Evolutionary conservation across 2,797 vertebrate species (phyloP), one percentile per base, ranked within the genome.

Genomic region (Leuciscus waleckii): DNA sequence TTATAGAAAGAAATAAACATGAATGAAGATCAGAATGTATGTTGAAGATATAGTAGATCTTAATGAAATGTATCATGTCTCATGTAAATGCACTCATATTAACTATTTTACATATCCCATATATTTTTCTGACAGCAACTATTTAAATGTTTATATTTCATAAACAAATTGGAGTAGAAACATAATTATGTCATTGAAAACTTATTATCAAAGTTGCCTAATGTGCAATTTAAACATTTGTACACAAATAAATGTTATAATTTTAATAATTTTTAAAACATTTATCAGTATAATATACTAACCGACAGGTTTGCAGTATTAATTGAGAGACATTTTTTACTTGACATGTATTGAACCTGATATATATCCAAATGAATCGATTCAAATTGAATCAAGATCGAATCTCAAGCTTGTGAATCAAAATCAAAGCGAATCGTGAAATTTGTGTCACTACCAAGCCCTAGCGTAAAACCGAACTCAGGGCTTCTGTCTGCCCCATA

Each of bases 401-500:
- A 29, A 29, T 29, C 0, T 13, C 58, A 32, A 7, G 61, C 58
- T 61, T 61, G n/a, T 61, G n/a, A 61, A 63, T 63, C 26, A 63
- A 63, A 29, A 16, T 16, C 26, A 29, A 65, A 32, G 14, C 2
- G 2, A 29, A 65, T 32, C 26, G 1, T 65, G 13, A 29, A 2
- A 65, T 65, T 17, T 65, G n/a, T 63, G 61, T 65, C 26, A 4
- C 23, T 17, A 17, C 61, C 26, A 29, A 29, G 61, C 13, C 26
- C 26, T 7, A 7, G 13, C 4, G 46, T 69, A 84, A 67, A 84
- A 61, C 29, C 21, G 69, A 32, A 54, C 79, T 74, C 46, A 29
- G n/a, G 61, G 61, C 61, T 29, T 2, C 61, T 10, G 14, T 87
- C 71, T 68, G 32, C 56, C 81, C 67, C 81, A 81, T 77, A 84